Evolutionary conservation across 2,888 invertebrate species (phyloP).

Genomic region (Megamerina dolium): DNA sequence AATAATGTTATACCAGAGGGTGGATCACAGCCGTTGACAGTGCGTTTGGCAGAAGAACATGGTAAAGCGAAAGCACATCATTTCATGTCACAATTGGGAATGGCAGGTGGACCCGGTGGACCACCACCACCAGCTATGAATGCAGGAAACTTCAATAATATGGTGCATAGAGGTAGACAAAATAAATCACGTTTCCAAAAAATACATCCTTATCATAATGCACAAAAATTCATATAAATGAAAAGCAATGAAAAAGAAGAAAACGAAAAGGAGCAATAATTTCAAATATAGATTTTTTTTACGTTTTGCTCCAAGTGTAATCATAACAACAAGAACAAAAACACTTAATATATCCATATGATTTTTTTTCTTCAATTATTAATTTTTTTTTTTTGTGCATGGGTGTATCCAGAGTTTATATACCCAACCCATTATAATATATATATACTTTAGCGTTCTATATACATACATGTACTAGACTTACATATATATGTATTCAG

Average conservation of each 20-base stretch:
- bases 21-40: constrained; percentile 74
- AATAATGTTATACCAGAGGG: constrained; percentile 82
- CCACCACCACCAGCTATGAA: constrained; percentile 33
- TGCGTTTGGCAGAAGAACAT: constrained; percentile 54
- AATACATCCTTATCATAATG: constrained; percentile 48
- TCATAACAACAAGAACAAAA: too few species aligned
- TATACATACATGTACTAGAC: too few species aligned
- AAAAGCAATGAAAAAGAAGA: not conserved
- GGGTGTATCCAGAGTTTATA: too few species aligned
- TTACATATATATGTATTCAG: too few species aligned
- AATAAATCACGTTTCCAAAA: constrained; percentile 50
- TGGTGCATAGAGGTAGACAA: constrained; percentile 52
- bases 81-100: constrained; percentile 42
- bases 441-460: too few species aligned
- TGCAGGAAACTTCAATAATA: constrained; percentile 41
- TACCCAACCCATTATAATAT: too few species aligned
- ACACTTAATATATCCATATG: too few species aligned
- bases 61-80: constrained; percentile 49
- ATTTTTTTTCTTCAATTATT: too few species aligned
- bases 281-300: not conserved
- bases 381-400: too few species aligned
- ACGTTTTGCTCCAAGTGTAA: too few species aligned
- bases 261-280: constrained; percentile 1
- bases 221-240: constrained; percentile 44
- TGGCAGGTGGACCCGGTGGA: constrained; percentile 30